Evolutionary conservation across 2,113 vertebrate species (phyloP), one percentile per base, ranked within the genome.

Genomic region (Tor tambroides): DNA sequence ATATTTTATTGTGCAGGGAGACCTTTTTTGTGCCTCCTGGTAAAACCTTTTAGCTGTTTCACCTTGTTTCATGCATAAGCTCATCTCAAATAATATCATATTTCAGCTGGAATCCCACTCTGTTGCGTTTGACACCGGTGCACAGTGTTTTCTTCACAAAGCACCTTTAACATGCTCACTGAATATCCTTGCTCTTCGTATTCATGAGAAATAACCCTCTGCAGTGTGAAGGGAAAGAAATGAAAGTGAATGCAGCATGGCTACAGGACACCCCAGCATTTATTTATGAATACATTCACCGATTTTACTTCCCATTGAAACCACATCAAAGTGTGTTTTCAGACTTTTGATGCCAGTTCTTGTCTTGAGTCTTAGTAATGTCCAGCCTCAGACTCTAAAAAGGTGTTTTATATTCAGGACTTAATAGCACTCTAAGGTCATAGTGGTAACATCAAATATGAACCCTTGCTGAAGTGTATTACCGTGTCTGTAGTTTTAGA

Each of bases 381-480:
- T 51, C 43, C 15, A 77, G 56, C 2, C 6, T 63, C 23, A 79
- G 3, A 26, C 11, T 80, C 21, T 61, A 14, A 41, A 61, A 4
- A 80, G 35, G 28, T 61, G 21, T 80, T 63, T 63, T 80, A 61
- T 80, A 80, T 80, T 63, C 54, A 80, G 11, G 38, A 80, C 6
- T 38, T 38, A 80, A 80, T 41, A 63, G 78, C 32, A 41, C 32
- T 80, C 21, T 26, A 80, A 63, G 56, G 54, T 61, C 78, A 41
- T 61, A 21, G 0, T 80, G 56, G 19, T 38, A 41, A 61, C 78
- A 63, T 35, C 21, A 41, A 35, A 26, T 80, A 63, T 80, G 35
- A 80, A 26, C 41, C 38, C 12, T 46, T 46, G 11, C 23, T 75
- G 72, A 46, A 75, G 12, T 80, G 54, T 41, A 72, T 59, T 56